Evolutionary conservation across 2,888 invertebrate genomes (phyloP).

Genomic region (Lycophotia porphyrea): DNA sequence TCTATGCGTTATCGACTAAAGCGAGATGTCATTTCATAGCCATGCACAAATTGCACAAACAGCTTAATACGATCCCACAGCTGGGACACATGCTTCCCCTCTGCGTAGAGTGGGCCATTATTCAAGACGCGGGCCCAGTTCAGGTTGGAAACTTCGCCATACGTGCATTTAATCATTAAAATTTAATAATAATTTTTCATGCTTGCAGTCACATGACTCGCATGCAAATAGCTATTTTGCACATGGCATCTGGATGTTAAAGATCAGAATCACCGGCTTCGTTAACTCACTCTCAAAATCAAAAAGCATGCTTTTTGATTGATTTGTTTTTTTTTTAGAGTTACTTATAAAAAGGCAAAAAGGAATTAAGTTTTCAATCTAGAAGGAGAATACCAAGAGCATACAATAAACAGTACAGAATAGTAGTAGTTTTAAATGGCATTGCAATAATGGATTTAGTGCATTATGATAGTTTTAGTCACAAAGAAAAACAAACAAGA

Average conservation of each 20-base stretch:
- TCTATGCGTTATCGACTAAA: neutral
- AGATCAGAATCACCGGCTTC: neutral
- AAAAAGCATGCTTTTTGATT: conserved; percentile 21
- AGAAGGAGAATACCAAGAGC: conserved; percentile 42
- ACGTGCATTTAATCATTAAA: neutral
- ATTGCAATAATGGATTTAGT: conserved; percentile 39
- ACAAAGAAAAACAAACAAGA: conserved; percentile 8
- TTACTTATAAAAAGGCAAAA: neutral
- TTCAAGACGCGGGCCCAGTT: neutral
- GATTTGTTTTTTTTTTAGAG: too few relatives aligned
- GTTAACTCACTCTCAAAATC: neutral
- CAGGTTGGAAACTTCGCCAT: neutral
- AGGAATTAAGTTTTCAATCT: conserved; percentile 2
- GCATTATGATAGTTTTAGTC: conserved; percentile 29
- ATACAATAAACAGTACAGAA: conserved; percentile 56
- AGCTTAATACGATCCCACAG: neutral
- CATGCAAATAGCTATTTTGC: conserved; percentile 17
- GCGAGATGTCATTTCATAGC: neutral
- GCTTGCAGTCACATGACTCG: conserved; percentile 20
- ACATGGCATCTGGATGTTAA: neutral
- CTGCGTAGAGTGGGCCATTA: neutral
- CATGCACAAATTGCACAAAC: neutral
- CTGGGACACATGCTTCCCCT: neutral
- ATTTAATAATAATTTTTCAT: conserved; percentile 4
- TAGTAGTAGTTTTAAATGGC: conserved; percentile 22